Conservation (phyloP, 2,888 invertebrate species). For the Anthophora plumipes region DNA sequence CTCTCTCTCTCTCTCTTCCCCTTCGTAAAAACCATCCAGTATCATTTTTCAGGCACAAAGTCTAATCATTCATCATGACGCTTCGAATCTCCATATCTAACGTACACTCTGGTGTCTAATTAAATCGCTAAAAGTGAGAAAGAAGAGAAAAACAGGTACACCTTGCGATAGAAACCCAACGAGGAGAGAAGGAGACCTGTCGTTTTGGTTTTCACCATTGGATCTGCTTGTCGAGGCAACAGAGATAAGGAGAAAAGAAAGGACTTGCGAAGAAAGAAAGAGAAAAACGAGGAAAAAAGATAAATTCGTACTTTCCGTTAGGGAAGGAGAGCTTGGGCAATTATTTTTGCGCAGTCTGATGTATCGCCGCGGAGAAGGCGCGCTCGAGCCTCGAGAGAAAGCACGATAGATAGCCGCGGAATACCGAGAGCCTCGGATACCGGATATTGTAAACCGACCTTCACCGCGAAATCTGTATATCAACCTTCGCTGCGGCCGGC, state of each 20-base stretch:
- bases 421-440: constrained; percentile 59
- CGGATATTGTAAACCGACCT: constrained; percentile 68
- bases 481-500: constrained; percentile 56
- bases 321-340: constrained; percentile 5
- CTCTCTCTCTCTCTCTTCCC: not conserved
- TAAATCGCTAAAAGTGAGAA: not conserved
- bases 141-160: not conserved
- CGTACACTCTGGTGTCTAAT: constrained; percentile 8
- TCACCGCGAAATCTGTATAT: constrained; percentile 68
- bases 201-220: constrained; percentile 14
- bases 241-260: not conserved
- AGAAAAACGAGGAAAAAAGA: no score
- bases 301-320: constrained; percentile 29
- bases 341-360: constrained; percentile 45
- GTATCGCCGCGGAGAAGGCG: constrained; percentile 37
- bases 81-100: not conserved
- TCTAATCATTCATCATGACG: not conserved
- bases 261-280: not conserved
- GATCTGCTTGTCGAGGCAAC: not conserved
- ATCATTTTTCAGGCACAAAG: not conserved
- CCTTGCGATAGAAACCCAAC: no score
- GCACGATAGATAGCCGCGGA: constrained; percentile 56
- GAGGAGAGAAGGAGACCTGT: not conserved
- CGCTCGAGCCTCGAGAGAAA: constrained; percentile 44
- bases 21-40: not conserved